Percentiles rank a stretch among this genome's conserved stretches.
phyloP scores from a whole-genome alignment of 2,888 invertebrate species.

The Tinea trinotella region DNA sequence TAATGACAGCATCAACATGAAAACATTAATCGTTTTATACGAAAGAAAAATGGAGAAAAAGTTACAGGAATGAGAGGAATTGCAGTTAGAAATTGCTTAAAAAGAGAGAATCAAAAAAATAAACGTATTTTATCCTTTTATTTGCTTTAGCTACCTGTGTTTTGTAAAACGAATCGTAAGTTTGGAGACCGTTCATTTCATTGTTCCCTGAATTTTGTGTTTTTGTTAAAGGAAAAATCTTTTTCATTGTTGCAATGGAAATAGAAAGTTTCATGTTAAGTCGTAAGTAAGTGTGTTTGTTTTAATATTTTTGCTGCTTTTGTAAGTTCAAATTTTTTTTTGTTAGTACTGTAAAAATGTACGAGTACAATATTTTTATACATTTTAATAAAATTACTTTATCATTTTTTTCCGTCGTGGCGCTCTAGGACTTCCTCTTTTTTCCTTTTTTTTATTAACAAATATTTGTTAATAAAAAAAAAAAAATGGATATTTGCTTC shows the following conservation, averaged over 20 bases:
- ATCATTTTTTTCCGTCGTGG: too few species aligned
- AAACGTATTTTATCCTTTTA: conserved; percentile 5
- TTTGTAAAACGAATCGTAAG: conserved; percentile 1
- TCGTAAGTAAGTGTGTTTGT: too few species aligned
- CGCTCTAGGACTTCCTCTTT: too few species aligned
- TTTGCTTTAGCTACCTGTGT: conserved; percentile 5
- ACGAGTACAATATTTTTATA: too few species aligned
- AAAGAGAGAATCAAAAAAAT: not conserved
- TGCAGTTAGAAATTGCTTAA: conserved; percentile 5
- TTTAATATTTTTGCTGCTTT: too few species aligned
- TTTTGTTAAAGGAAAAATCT: not conserved
- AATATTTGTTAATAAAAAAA: too few species aligned
- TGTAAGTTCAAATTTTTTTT: too few species aligned
- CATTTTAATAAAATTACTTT: too few species aligned
- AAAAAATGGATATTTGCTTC: too few species aligned
- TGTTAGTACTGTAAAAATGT: too few species aligned
- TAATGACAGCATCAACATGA: not conserved
- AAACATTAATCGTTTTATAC: conserved; percentile 4
- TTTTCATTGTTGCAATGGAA: not conserved
- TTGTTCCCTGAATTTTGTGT: not conserved
- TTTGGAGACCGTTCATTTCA: not conserved
- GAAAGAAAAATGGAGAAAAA: not conserved
- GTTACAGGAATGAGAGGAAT: not conserved
- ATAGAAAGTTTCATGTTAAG: not conserved
- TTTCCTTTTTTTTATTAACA: too few species aligned